These are phyloP conservation scores for Trissoscelio sp. DNA, from an alignment of 2,888 invertebrate genomes.

Conservation along the genomic window DNA sequence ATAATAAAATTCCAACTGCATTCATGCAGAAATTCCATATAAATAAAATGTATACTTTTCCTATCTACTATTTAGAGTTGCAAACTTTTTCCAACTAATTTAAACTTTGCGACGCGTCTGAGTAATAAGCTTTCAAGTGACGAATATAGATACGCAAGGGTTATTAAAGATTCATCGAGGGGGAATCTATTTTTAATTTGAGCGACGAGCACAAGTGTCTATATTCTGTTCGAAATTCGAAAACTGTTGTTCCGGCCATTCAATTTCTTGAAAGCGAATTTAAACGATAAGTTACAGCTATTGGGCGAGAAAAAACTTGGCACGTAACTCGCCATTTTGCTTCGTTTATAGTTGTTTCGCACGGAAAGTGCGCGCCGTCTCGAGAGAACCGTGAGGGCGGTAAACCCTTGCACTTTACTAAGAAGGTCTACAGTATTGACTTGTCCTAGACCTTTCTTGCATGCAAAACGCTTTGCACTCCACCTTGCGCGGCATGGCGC, in stretches of 20 bases:
- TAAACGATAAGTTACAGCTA: constrained; percentile 23
- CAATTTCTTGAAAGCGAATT: constrained; percentile 37
- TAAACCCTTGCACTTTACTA: constrained; percentile 64
- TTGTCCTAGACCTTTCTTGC: constrained; percentile 76
- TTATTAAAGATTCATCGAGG: constrained; percentile 18
- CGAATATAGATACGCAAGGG: neutral
- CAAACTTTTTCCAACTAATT: constrained; percentile 25
- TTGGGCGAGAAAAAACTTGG: constrained; percentile 9
- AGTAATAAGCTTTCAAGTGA: constrained; percentile 23
- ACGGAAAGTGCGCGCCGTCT: constrained; percentile 58
- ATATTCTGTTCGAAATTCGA: neutral
- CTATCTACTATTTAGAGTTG: neutral
- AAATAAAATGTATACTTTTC: neutral
- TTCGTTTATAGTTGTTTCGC: constrained; percentile 52
- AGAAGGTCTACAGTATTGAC: constrained; percentile 67
- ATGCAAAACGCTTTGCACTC: constrained; percentile 62
- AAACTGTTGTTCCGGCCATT: constrained; percentile 17
- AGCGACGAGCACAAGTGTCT: neutral
- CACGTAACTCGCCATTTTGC: constrained; percentile 50
- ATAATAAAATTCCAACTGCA: too few relatives aligned
- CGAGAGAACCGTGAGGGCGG: constrained; percentile 49
- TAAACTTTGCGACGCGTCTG: constrained; percentile 30
- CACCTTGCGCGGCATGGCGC: constrained; percentile 34
- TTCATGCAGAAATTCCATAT: too few relatives aligned
- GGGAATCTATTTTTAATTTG: constrained; percentile 29